Percentiles rank a stretch among this genome's conserved stretches.
Conservation (phyloP, 2,797 vertebrate genomes). For the Mormyrus proboscirostris region DNA sequence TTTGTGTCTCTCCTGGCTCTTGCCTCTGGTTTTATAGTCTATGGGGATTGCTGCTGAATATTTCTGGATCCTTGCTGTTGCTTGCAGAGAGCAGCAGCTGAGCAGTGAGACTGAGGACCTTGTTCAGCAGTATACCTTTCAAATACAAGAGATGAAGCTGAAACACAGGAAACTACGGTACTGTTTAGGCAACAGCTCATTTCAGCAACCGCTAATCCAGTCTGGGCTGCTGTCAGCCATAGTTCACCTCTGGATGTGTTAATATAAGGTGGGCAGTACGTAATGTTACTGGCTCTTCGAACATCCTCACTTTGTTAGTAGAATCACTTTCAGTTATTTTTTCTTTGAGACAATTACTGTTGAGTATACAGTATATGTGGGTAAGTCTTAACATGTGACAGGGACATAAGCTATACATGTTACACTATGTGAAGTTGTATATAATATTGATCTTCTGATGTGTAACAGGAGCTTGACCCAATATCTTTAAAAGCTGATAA, state of each 20-base stretch:
- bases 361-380: background rate
- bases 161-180: constrained; percentile 64
- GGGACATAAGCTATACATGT: background rate
- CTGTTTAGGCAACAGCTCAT: background rate
- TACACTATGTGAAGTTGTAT: background rate
- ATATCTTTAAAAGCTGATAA: background rate
- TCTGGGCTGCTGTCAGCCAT: background rate
- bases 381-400: background rate
- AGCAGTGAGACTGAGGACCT: constrained; percentile 52
- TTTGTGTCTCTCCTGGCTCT: background rate
- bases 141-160: constrained; percentile 64
- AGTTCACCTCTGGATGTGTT: background rate
- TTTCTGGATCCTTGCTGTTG: background rate
- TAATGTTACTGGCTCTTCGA: background rate
- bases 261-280: background rate
- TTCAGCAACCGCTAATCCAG: background rate
- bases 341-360: background rate
- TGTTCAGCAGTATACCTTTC: constrained; percentile 55
- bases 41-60: background rate
- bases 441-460: background rate
- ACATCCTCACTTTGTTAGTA: background rate
- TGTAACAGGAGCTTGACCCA: background rate
- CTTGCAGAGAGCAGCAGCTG: constrained; percentile 49
- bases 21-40: background rate
- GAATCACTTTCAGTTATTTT: background rate